These are phyloP conservation scores for Oxystoma pomonae DNA, from an alignment of 2,888 invertebrate species.

Conservation along the genomic window DNA sequence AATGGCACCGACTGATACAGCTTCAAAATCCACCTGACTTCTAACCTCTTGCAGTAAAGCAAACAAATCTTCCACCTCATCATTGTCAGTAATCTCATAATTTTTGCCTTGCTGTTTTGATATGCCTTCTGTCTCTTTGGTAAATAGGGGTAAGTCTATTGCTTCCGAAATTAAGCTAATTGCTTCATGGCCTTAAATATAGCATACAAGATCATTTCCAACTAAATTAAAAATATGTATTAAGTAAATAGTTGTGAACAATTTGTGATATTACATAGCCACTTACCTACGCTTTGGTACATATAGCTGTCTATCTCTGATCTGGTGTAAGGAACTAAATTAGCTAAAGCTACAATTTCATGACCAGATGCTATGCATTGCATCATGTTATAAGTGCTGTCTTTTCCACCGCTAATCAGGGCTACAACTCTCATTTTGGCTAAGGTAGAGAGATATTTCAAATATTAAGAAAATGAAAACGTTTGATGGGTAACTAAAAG, in stretches of 20 bases:
- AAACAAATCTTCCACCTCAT: slow-evolving; percentile 96
- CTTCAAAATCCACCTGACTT: slow-evolving; percentile 68
- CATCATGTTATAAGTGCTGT: slow-evolving; percentile 99
- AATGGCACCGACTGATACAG: slow-evolving; percentile 96
- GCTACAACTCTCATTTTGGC: slow-evolving; percentile 80
- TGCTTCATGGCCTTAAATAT: slow-evolving; percentile 76
- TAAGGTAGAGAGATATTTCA: no score
- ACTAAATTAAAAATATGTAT: not conserved
- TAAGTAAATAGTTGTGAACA: not conserved
- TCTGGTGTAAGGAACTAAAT: slow-evolving; percentile 82
- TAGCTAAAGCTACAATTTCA: slow-evolving; percentile 91
- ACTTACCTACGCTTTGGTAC: slow-evolving; percentile 91
- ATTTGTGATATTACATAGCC: not conserved
- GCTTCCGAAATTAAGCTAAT: slow-evolving; percentile 90
- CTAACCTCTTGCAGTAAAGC: slow-evolving; percentile 71
- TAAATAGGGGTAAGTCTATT: slow-evolving; percentile 87
- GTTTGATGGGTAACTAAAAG: no score
- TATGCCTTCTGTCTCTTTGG: slow-evolving; percentile 77
- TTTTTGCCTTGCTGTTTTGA: slow-evolving; percentile 75
- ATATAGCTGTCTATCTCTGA: slow-evolving; percentile 74
- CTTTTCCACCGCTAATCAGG: slow-evolving; percentile 96
- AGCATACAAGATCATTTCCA: no score
- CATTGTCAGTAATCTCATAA: slow-evolving; percentile 77
- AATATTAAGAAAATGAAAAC: no score
- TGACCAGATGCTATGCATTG: slow-evolving; percentile 96